Evolutionary conservation across 2,113 vertebrate species (phyloP), one percentile per base, ranked within the genome.

Genomic region (Sphaerodactylus townsendi): DNA sequence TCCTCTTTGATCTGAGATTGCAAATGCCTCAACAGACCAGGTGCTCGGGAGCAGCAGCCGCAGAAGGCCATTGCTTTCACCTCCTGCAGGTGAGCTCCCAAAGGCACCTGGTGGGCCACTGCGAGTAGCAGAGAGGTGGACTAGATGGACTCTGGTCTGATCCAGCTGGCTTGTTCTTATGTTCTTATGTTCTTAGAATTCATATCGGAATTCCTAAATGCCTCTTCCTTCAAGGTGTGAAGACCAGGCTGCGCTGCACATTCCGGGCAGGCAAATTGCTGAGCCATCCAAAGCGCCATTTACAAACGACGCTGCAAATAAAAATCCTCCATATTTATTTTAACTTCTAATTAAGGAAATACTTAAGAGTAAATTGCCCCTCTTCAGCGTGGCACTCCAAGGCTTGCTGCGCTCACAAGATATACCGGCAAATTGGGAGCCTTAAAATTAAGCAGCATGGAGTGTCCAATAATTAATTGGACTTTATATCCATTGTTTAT

Each of bases 361-460:
- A n/a, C 90, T 92, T 92, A 86, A 90, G 69, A 84, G 72, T 77
- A 93, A 85, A 82, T 83, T 0, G 1, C 53, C 77, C 56, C 78
- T 69, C 86, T 86, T 84, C 73, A 81, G 87, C 86, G 83, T 89
- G 84, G 89, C 89, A 92, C 84, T 90, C 85, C 1, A 13, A 2
- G 92, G 90, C 93, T 96, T 91, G 92, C 95, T 95, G 92, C 95
- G 88, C 85, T 93, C 91, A 84, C 80, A 95, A 96, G 92, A 96
- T 95, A 95, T 95, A 95, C 78, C 92, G 89, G 92, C 87, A 94
- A 91, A 94, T 94, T 84, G 92, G 94, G 95, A 96, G 93, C 85
- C 90, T 93, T 96, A 96, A 96, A 96, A 96, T 93, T 95, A 96
- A 96, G 89, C 89, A 96, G 94, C 96, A 96, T 93, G 92, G 92